These are phyloP conservation scores for Tanypteryx hageni DNA, from an alignment of 2,888 invertebrate genomes.

Conservation along the genomic window DNA sequence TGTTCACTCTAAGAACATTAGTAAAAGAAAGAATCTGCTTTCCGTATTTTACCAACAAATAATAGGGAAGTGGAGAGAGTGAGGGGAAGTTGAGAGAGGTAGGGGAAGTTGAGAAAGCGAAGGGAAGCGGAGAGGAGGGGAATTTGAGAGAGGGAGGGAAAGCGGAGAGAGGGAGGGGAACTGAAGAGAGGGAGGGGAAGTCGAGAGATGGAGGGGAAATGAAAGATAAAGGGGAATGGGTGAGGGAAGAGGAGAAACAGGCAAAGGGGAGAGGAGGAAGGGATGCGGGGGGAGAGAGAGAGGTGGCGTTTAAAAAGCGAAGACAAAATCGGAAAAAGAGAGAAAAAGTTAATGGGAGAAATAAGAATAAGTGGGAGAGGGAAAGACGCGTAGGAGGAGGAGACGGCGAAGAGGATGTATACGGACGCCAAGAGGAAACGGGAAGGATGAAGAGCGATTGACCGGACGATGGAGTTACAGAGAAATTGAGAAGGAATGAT, in stretches of 20 bases:
- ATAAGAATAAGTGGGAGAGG: not conserved
- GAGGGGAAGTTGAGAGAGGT: slow-evolving; percentile 23
- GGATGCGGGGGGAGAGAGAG: no score
- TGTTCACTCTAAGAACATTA: no score
- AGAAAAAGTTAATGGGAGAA: no score
- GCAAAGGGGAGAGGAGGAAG: no score
- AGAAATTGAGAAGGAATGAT: no score
- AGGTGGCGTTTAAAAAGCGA: no score
- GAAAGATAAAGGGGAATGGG: not conserved
- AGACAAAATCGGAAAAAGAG: no score
- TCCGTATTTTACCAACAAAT: no score
- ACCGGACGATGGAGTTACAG: no score
- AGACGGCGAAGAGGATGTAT: not conserved
- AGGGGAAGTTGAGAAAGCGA: slow-evolving; percentile 31
- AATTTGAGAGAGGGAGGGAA: not conserved
- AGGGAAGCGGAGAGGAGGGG: no score
- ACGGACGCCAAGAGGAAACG: no score
- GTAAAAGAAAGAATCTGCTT: no score
- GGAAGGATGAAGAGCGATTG: not conserved
- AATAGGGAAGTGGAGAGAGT: not conserved
- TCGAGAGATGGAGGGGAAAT: not conserved
- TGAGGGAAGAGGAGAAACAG: not conserved
- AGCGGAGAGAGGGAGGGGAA: slow-evolving; percentile 29
- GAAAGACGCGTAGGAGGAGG: not conserved
- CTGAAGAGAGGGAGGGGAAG: slow-evolving; percentile 28